These are phyloP conservation scores for Pseudolycoriella hygida DNA, from an alignment of 2,888 invertebrate species.

Conservation along the genomic window DNA sequence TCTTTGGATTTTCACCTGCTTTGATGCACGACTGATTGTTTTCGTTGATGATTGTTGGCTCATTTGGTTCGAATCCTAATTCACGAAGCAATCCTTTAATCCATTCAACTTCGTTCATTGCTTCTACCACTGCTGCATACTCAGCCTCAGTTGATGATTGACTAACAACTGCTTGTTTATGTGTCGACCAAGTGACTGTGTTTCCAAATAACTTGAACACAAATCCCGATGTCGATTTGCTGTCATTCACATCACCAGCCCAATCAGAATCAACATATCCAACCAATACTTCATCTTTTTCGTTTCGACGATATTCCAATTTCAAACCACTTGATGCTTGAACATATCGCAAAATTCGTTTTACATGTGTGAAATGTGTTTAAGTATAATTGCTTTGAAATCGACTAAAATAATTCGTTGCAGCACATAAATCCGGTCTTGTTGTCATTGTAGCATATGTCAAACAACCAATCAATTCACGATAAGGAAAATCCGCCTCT, in stretches of 20 bases:
- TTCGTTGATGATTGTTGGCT: background rate
- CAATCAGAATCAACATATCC: constrained; percentile 8
- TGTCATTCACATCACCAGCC: constrained; percentile 5
- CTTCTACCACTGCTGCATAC: constrained; percentile 2
- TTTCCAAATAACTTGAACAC: constrained; percentile 5
- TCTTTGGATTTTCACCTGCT: background rate
- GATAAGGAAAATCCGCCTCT: constrained; percentile 10
- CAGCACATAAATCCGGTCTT: too few relatives aligned
- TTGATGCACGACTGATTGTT: constrained; percentile 2
- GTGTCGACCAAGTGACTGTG: constrained; percentile 1
- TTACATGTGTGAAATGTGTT: constrained; percentile 8
- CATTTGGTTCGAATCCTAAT: background rate
- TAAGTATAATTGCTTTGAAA: constrained; percentile 10
- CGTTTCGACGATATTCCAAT: constrained; percentile 4
- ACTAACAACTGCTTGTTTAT: background rate
- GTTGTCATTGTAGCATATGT: too few relatives aligned
- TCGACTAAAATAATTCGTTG: too few relatives aligned
- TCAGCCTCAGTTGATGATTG: constrained; percentile 5
- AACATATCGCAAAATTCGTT: constrained; percentile 10
- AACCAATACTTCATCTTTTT: constrained; percentile 7
- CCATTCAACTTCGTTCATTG: constrained; percentile 3
- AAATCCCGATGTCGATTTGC: constrained; percentile 4
- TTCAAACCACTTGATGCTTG: constrained; percentile 1
- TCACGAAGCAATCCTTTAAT: background rate
- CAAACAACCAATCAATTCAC: too few relatives aligned